Evolutionary conservation across 2,113 vertebrate genomes (phyloP), one percentile per base, ranked within the genome.

Genomic region (Trichomycterus rosablanca): DNA sequence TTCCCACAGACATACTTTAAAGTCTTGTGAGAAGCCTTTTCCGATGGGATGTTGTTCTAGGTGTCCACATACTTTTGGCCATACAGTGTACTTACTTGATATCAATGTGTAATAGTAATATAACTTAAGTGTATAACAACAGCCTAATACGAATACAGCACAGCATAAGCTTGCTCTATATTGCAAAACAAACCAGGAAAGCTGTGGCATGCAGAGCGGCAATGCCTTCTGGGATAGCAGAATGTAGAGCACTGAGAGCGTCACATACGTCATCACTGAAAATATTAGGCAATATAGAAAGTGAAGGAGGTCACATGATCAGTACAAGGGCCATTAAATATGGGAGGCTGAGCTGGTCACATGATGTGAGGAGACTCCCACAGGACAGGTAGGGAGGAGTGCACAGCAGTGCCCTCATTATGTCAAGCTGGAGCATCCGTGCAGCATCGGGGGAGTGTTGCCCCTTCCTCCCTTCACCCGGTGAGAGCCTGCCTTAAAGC

Each of bases 371-470:
- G 43, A 52, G 59, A 63, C 58, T 68, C 71, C 64, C 70, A 72
- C 40, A 72, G 66, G 66, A 74, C 58, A 77, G 70, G 59, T 70
- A 61, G 53, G 54, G 67, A 60, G 53, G 70, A 62, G 39, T 49
- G 0, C 9, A 35, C 42, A 59, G 67, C 71, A 40, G 42, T 62
- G 68, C 39, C 43, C 60, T 75, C 22, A 2, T 63, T 67, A 61
- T 1, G 14, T 58, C 53, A 62, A 63, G 45, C 53, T 59, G 59
- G 54, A 63, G 24, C 64, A 70, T 59, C 59, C 40, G 52, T 65
- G 60, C 53, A 50, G 58, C 20, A 26, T 52, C 53, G 7, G 22
- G 72, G 67, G 63, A 67, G 26, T 35, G 16, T 24, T 30, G 48
- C 23, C 59, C 28, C 43, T 44, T 67, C 52, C 63, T 70, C 46